Evolutionary conservation across 2,888 invertebrate genomes (phyloP).

Genomic region (Euphydryas editha): DNA sequence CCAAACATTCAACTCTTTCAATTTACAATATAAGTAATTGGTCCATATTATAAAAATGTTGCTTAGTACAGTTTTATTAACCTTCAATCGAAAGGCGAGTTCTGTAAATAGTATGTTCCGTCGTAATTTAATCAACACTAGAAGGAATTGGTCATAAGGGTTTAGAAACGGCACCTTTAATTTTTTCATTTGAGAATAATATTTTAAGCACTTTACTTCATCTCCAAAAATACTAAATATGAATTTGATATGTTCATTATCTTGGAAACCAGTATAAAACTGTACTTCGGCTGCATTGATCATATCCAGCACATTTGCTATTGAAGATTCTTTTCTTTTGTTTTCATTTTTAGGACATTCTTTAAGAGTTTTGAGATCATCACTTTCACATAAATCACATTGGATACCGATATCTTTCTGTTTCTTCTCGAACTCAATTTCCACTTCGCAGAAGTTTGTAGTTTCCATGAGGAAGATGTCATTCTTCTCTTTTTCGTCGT

Average conservation of each 20-base stretch:
- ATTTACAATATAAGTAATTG: neutral
- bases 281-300: neutral
- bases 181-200: no score
- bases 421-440: neutral
- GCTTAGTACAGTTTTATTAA: no score
- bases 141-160: no score
- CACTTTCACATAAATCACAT: neutral
- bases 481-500: no score
- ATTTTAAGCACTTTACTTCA: no score
- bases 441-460: neutral
- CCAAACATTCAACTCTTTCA: no score
- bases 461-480: neutral
- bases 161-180: no score
- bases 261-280: neutral
- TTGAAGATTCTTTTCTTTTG: neutral
- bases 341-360: neutral
- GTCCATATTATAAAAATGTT: no score
- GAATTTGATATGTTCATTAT: neutral
- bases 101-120: no score
- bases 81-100: no score
- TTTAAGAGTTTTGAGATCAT: neutral
- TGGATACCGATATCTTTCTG: neutral
- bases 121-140: no score
- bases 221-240: no score
- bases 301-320: neutral